phyloP scores from a whole-genome alignment of 2,888 invertebrate species.

The Apodemia mormo region DNA sequence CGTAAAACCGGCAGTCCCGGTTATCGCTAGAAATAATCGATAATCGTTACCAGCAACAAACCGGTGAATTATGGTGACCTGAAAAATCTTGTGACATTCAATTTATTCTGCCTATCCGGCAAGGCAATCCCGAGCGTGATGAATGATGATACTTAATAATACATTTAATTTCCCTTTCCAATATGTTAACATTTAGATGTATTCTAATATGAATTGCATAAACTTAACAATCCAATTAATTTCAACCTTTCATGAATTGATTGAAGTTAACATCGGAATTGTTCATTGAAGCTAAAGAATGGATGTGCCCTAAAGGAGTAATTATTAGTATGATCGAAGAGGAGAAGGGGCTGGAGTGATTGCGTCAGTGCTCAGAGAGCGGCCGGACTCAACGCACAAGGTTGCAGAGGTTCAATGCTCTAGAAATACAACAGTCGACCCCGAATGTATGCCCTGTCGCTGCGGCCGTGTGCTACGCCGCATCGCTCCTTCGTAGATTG shows the following conservation, averaged over 20 bases:
- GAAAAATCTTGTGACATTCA: too few relatives aligned
- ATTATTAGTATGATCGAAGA: slow-evolving; percentile 68
- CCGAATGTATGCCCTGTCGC: slow-evolving; percentile 55
- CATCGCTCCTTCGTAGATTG: slow-evolving; percentile 42
- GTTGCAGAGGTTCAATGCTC: slow-evolving; percentile 81
- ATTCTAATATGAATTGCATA: slow-evolving; percentile 49
- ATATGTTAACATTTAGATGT: slow-evolving; percentile 13
- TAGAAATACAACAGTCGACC: slow-evolving; percentile 79
- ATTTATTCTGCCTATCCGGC: too few relatives aligned
- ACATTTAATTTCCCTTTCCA: not conserved
- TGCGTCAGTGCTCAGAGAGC: slow-evolving; percentile 77
- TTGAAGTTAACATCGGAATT: slow-evolving; percentile 56
- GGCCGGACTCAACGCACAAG: slow-evolving; percentile 79
- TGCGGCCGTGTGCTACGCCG: slow-evolving; percentile 43
- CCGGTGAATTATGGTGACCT: too few relatives aligned
- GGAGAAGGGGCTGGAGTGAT: slow-evolving; percentile 76
- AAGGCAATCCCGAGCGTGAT: too few relatives aligned
- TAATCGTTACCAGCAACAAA: too few relatives aligned
- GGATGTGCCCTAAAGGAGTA: slow-evolving; percentile 78
- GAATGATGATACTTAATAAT: too few relatives aligned
- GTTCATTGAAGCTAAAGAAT: slow-evolving; percentile 65
- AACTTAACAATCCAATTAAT: slow-evolving; percentile 60
- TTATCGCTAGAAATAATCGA: too few relatives aligned
- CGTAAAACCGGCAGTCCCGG: too few relatives aligned
- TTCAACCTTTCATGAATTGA: slow-evolving; percentile 72